Evolutionary conservation across 2,888 invertebrate species (phyloP).

Genomic region (Entomobrya multifasciata): DNA sequence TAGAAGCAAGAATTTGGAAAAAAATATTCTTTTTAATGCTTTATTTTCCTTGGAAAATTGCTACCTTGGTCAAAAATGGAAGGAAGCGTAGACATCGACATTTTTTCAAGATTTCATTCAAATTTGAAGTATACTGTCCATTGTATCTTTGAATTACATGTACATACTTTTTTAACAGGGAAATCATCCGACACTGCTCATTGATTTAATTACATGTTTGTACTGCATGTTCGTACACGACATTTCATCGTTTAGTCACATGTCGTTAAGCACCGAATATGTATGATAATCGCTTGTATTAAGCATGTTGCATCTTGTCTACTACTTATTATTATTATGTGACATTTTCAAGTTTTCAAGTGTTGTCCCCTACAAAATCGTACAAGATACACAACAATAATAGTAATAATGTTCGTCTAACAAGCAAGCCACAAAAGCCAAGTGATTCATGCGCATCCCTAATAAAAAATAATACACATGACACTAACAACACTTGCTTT

Average conservation of each 20-base stretch:
- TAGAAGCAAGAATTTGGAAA: too few relatives aligned
- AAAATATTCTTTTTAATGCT: too few relatives aligned
- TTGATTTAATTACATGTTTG: neutral
- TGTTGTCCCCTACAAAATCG: neutral
- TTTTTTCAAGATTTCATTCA: too few relatives aligned
- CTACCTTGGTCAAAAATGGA: too few relatives aligned
- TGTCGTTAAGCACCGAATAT: conserved; percentile 55
- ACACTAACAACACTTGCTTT: neutral
- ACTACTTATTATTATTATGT: conserved; percentile 6
- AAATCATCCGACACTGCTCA: too few relatives aligned
- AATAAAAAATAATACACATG: neutral
- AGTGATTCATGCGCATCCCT: neutral
- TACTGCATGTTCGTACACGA: neutral
- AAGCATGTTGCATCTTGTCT: neutral
- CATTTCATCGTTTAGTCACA: conserved; percentile 62
- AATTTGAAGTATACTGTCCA: too few relatives aligned
- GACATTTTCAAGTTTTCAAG: neutral
- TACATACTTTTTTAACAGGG: too few relatives aligned
- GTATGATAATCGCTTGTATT: conserved; percentile 39
- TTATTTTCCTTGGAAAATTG: too few relatives aligned
- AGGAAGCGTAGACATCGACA: too few relatives aligned
- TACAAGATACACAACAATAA: neutral
- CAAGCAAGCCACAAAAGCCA: neutral
- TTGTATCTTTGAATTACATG: too few relatives aligned
- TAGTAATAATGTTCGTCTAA: conserved; percentile 10